These are phyloP conservation scores for Labeo catla DNA, from an alignment of 2,113 vertebrate genomes.

Conservation along the genomic window DNA sequence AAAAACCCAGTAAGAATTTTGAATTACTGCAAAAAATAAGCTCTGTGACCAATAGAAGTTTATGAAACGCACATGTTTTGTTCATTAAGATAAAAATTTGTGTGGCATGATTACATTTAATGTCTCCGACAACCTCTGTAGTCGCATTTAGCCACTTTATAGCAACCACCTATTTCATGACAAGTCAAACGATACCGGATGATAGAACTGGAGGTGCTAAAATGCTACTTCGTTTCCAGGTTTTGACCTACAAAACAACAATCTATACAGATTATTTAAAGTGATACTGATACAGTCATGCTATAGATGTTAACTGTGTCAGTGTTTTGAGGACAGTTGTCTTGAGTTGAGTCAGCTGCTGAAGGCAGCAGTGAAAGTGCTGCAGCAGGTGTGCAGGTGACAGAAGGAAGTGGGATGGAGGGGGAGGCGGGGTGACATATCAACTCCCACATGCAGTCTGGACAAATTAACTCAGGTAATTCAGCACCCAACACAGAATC, in stretches of 20 bases:
- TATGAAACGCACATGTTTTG: too few relatives aligned
- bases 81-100: too few relatives aligned
- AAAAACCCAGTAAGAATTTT: neutral
- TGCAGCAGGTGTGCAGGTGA: neutral
- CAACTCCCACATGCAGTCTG: neutral
- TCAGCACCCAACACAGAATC: neutral
- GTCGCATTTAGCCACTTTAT: neutral
- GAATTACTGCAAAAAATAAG: too few relatives aligned
- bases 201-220: neutral
- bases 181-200: neutral
- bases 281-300: neutral
- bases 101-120: too few relatives aligned
- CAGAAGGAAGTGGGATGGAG: constrained; percentile 33
- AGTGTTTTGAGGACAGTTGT: neutral
- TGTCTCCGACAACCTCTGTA: too few relatives aligned
- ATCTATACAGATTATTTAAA: neutral
- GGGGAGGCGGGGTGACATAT: neutral
- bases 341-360: neutral
- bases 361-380: neutral
- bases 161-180: neutral
- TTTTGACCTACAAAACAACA: neutral
- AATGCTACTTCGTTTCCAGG: neutral
- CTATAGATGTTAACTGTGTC: neutral
- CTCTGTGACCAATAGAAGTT: too few relatives aligned
- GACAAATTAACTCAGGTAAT: neutral